phyloP scores from a whole-genome alignment of 2,888 invertebrate species.

The Alitta virens region DNA sequence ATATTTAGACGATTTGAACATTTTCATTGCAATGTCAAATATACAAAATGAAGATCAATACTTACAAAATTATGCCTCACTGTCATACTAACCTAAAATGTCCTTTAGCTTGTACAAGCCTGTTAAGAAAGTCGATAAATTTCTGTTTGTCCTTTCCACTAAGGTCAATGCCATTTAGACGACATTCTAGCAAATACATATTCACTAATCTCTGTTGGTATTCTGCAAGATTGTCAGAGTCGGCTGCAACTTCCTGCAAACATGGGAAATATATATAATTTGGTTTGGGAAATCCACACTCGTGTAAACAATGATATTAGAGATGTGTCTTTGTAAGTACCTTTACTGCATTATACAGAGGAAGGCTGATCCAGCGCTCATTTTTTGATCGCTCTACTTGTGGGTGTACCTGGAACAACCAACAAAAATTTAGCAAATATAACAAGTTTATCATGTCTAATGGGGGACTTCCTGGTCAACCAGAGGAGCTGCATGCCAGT shows the following conservation, averaged over 20 bases:
- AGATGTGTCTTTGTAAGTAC: too few relatives aligned
- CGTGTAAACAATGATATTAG: too few relatives aligned
- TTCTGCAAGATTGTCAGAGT: constrained; percentile 61
- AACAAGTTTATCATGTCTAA: too few relatives aligned
- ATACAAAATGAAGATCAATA: too few relatives aligned
- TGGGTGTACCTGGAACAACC: constrained; percentile 69
- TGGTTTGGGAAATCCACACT: too few relatives aligned
- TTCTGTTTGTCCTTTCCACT: constrained; percentile 61
- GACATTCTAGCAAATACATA: constrained; percentile 79
- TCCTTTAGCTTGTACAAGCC: constrained; percentile 63
- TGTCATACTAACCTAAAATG: constrained; percentile 63
- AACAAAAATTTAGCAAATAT: too few relatives aligned
- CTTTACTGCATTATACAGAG: constrained; percentile 71
- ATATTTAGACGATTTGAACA: too few relatives aligned
- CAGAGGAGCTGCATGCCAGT: too few relatives aligned
- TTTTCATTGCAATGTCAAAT: too few relatives aligned
- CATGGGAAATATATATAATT: constrained; percentile 1
- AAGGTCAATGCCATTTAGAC: constrained; percentile 77
- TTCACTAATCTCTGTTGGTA: constrained; percentile 68
- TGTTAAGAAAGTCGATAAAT: constrained; percentile 62
- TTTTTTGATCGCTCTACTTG: constrained; percentile 74
- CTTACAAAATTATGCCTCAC: too few relatives aligned
- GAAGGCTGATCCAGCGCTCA: constrained; percentile 70
- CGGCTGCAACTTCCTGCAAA: constrained; percentile 54
- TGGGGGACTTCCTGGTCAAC: too few relatives aligned